Evolutionary conservation across 2,888 invertebrate species (phyloP), one percentile per base, ranked within the genome.

Genomic region (Octodonta nipae): DNA sequence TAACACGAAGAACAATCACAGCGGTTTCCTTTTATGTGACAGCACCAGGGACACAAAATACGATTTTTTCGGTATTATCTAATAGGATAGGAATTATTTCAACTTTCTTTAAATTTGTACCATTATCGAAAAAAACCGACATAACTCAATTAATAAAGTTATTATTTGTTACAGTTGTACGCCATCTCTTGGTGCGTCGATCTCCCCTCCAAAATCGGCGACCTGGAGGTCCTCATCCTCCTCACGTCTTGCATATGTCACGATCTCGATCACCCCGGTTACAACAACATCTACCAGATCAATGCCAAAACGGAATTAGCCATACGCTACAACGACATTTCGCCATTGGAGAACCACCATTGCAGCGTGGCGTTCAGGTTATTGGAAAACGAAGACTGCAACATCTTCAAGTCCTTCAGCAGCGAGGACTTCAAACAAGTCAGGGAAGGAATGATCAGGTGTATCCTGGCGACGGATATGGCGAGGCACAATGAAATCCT

Each of bases 311-410:
- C 85, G 26, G 84, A 84, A 56, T 63, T 85, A 52, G 84, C 84
- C 15, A 68, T 85, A 43, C 72, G 84, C 56, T 85, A 85, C 64
- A 85, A 85, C 61, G 84, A 85, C 65, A 83, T 84, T 53, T 84
- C 83, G 32, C 84, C 84, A 3, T 62, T 85, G 55, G 85, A 85
- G 61, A 85, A 85, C 61, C 85, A 85, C 59, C 85, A 85, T 56
- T 84, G 84, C 61, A 83, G 83, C 40, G 80, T 85, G 46, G 79
- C 84, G 27, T 85, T 85, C 29, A 74, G 81, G 39, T 73, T 85
- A 44, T 66, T 85, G 45, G 80, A 80, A 54, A 73, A 79, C 52
- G 76, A 79, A 33, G 80, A 82, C 52, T 80, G 80, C 60, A 85
- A 85, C 60, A 80, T 85, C 45, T 76, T 84, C 55, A 70, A 74